Evolutionary conservation across 35 echinoderm and acorn worm species (phyloP).

Genomic region (Ptychodera flava): DNA sequence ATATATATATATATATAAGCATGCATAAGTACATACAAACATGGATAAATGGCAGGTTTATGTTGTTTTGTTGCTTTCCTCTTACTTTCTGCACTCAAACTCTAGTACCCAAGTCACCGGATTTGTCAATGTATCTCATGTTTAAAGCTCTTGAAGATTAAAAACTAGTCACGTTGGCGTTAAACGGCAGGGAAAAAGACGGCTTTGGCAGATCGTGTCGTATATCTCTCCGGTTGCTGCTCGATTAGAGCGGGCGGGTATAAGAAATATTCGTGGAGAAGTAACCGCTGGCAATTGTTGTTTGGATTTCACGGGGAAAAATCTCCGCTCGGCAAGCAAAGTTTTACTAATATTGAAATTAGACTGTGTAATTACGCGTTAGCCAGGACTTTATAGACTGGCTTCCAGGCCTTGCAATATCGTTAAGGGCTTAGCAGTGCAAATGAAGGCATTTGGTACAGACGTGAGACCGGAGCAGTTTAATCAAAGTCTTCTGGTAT

Average conservation of each 20-base stretch:
- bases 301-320: neutral
- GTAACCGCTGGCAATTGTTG: neutral
- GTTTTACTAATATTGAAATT: conserved; percentile 2
- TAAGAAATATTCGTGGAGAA: neutral
- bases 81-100: too few species aligned
- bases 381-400: neutral
- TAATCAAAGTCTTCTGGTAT: neutral
- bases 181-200: too few species aligned
- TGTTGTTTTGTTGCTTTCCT: too few species aligned
- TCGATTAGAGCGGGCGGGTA: neutral
- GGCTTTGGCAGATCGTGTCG: too few species aligned
- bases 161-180: too few species aligned
- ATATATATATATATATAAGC: too few species aligned
- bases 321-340: neutral
- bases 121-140: too few species aligned
- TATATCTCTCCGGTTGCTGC: neutral
- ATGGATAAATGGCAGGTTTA: too few species aligned
- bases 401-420: neutral
- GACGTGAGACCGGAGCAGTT: neutral
- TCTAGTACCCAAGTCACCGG: too few species aligned
- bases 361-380: neutral
- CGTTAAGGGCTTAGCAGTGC: neutral
- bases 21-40: too few species aligned
- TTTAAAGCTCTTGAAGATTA: too few species aligned
- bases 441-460: neutral